A percentile compares a stretch with the other conserved stretches of the same genome.
phyloP scores from a whole-genome alignment of 2,888 invertebrate genomes.

The Lochmaea crataegi region DNA sequence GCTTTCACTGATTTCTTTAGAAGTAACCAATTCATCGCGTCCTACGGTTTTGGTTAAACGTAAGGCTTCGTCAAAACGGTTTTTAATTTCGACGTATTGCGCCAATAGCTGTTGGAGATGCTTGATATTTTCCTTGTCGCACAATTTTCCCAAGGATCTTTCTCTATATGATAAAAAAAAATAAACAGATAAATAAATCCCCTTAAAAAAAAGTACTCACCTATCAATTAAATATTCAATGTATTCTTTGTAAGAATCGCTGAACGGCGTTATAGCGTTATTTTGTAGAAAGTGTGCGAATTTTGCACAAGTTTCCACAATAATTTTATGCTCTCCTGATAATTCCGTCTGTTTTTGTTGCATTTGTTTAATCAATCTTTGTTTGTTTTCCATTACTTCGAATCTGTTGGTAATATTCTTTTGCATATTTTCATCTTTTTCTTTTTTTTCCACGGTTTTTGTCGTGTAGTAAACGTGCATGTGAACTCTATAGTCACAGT shows the following conservation, averaged over 20 bases:
- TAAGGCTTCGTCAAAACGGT: constrained; percentile 49
- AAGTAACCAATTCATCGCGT: constrained; percentile 37
- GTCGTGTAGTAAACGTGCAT: constrained; percentile 61
- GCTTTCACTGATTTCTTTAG: constrained; percentile 48
- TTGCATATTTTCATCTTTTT: constrained; percentile 52
- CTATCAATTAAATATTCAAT: constrained; percentile 57
- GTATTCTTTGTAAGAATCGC: constrained; percentile 58
- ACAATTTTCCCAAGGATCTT: constrained; percentile 46
- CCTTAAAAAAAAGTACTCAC: constrained; percentile 47
- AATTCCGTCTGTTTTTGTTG: constrained; percentile 46
- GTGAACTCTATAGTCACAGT: constrained; percentile 56
- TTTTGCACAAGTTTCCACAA: constrained; percentile 55
- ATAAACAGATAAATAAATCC: no score
- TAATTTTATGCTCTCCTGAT: constrained; percentile 53
- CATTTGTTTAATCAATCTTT: constrained; percentile 50
- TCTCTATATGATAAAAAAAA: constrained; percentile 45
- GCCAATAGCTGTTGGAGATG: constrained; percentile 50
- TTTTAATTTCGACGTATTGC: constrained; percentile 53
- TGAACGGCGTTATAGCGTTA: constrained; percentile 58
- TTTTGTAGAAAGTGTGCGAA: constrained; percentile 59
- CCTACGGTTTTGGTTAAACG: constrained; percentile 37
- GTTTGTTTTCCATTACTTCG: constrained; percentile 46
- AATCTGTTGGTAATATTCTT: constrained; percentile 51
- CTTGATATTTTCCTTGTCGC: constrained; percentile 46
- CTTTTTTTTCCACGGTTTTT: constrained; percentile 50